phyloP scores from a whole-genome alignment of 2,888 invertebrate genomes.

The Elmis aenea region DNA sequence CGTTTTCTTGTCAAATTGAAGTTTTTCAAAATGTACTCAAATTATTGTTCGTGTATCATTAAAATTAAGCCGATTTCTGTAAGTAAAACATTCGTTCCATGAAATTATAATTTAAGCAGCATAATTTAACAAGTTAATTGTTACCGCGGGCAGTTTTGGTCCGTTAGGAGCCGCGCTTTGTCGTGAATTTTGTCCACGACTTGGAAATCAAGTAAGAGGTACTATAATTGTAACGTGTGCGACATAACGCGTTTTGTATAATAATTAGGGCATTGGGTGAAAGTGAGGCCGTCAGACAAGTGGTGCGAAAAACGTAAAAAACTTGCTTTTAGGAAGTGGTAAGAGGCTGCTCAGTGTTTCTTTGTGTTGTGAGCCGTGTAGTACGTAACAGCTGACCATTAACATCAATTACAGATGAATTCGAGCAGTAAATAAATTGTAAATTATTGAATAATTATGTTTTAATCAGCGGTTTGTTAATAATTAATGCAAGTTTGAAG shows the following conservation, averaged over 20 bases:
- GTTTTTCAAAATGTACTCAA: too few relatives aligned
- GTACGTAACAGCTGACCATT: conserved; percentile 2
- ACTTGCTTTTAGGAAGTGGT: conserved; percentile 17
- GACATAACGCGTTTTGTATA: conserved; percentile 21
- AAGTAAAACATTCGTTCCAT: too few relatives aligned
- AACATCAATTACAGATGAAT: conserved; percentile 1
- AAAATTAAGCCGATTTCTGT: too few relatives aligned
- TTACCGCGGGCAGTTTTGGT: too few relatives aligned
- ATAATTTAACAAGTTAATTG: too few relatives aligned
- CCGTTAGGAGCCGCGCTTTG: conserved; percentile 12
- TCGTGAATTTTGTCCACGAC: conserved; percentile 21
- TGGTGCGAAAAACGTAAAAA: conserved; percentile 28
- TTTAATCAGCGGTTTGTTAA: conserved; percentile 10
- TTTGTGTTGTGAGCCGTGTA: conserved; percentile 5
- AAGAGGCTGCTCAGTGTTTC: conserved; percentile 7
- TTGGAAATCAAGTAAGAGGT: conserved; percentile 20
- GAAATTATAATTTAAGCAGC: too few relatives aligned
- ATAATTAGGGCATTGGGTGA: conserved; percentile 44
- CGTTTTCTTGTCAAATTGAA: too few relatives aligned
- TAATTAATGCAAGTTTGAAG: too few relatives aligned
- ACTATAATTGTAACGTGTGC: conserved; percentile 15
- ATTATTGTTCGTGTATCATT: too few relatives aligned
- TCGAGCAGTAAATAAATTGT: too few relatives aligned
- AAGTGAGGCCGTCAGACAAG: conserved; percentile 35
- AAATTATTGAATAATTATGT: conserved; percentile 13